These are phyloP conservation scores for Mesoclemmys tuberculata DNA, from an alignment of 2,113 vertebrate species.

Conservation along the genomic window DNA sequence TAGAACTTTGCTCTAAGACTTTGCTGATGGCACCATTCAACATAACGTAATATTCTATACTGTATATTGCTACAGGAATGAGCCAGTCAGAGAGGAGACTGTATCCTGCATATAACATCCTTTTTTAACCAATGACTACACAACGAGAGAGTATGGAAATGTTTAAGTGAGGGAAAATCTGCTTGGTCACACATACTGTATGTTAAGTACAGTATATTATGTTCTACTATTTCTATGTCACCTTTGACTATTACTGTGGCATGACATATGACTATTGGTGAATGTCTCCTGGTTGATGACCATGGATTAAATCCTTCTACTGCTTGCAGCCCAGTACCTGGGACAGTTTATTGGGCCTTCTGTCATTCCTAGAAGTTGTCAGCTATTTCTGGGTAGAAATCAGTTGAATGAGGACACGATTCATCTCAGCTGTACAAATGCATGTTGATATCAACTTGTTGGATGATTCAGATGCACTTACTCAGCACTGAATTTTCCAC, in stretches of 20 bases:
- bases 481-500: slow-evolving; percentile 48
- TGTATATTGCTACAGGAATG: not conserved
- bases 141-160: not conserved
- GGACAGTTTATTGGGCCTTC: not conserved
- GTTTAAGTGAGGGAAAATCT: not conserved
- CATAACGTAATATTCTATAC: not conserved
- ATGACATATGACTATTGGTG: not conserved
- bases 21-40: not conserved
- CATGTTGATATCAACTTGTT: not conserved
- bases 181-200: not conserved
- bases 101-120: not conserved
- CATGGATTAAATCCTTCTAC: not conserved
- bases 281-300: not conserved
- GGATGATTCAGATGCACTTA: not conserved
- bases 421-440: not conserved
- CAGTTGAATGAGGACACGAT: not conserved
- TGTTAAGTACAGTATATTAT: not conserved
- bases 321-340: not conserved
- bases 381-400: not conserved
- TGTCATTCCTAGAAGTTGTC: not conserved
- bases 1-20: not conserved
- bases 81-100: not conserved
- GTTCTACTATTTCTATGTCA: not conserved
- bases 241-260: not conserved
- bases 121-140: not conserved